Evolutionary conservation across 2,888 invertebrate genomes (phyloP).

Genomic region (Cataglyphis albicans): DNA sequence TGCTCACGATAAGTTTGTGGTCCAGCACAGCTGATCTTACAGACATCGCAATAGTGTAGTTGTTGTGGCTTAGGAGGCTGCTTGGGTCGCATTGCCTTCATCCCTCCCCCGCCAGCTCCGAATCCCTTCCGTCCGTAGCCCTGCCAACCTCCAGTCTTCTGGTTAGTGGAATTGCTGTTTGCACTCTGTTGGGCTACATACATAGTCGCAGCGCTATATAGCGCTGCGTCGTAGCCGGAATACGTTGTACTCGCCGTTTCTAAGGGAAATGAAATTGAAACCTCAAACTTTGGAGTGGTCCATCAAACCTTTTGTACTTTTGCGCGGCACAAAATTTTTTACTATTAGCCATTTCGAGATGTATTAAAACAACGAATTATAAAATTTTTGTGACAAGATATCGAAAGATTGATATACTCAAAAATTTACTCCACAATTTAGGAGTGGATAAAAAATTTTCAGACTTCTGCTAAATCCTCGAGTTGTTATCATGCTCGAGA

Average conservation of each 20-base stretch:
- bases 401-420: conserved; percentile 1
- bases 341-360: conserved; percentile 35
- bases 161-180: conserved; percentile 86
- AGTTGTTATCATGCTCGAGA: conserved; percentile 43
- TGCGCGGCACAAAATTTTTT: conserved; percentile 35
- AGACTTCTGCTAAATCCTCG: conserved; percentile 59
- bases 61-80: conserved; percentile 96
- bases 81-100: conserved; percentile 90
- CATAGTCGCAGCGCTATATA: conserved; percentile 98
- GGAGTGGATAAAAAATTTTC: conserved; percentile 1
- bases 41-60: conserved; percentile 99
- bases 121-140: conserved; percentile 88
- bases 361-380: conserved; percentile 2
- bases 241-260: conserved; percentile 90
- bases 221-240: conserved; percentile 97
- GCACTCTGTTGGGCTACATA: conserved; percentile 93
- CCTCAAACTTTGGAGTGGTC: conserved; percentile 83
- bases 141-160: conserved; percentile 88
- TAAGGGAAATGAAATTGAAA: conserved; percentile 85
- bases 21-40: conserved; percentile 99
- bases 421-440: not conserved
- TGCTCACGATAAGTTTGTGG: conserved; percentile 98
- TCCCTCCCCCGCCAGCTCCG: conserved; percentile 86
- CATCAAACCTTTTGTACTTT: conserved; percentile 69
- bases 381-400: not conserved